These are phyloP conservation scores for Diloba caeruleocephala DNA, from an alignment of 2,888 invertebrate species.

Conservation along the genomic window DNA sequence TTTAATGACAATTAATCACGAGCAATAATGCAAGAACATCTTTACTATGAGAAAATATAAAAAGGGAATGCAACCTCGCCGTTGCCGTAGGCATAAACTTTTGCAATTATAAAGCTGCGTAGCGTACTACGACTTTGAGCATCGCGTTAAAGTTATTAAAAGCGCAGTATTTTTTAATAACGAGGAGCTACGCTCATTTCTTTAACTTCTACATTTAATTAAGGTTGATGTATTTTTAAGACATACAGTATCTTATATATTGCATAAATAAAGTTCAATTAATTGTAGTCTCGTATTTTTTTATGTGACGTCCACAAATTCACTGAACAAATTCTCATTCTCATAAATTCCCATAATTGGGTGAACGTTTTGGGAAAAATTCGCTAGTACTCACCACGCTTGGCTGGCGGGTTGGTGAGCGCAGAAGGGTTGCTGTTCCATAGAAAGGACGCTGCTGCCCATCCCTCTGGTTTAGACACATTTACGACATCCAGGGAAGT, in stretches of 20 bases:
- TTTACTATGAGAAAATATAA: slow-evolving; percentile 26
- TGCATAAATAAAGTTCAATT: neutral
- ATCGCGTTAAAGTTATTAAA: slow-evolving; percentile 42
- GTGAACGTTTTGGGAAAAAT: no score
- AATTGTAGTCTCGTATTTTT: no score
- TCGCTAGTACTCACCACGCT: no score
- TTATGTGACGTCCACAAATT: no score
- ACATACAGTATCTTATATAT: neutral
- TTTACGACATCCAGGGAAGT: no score
- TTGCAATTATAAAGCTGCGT: slow-evolving; percentile 54
- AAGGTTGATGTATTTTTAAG: slow-evolving; percentile 5
- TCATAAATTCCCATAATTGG: no score
- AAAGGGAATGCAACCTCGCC: slow-evolving; percentile 34
- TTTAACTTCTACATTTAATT: slow-evolving; percentile 24
- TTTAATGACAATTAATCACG: no score
- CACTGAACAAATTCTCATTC: no score
- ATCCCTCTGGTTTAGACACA: no score
- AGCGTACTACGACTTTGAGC: slow-evolving; percentile 38
- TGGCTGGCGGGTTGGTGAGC: no score
- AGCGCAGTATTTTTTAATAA: slow-evolving; percentile 50
- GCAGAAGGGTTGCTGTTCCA: no score
- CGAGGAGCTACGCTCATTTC: slow-evolving; percentile 18
- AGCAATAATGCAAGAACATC: slow-evolving; percentile 5
- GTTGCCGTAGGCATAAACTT: slow-evolving; percentile 40
- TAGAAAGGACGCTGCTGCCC: no score